Conservation (phyloP, 2,888 invertebrate species). For the Epinotia nisella region DNA sequence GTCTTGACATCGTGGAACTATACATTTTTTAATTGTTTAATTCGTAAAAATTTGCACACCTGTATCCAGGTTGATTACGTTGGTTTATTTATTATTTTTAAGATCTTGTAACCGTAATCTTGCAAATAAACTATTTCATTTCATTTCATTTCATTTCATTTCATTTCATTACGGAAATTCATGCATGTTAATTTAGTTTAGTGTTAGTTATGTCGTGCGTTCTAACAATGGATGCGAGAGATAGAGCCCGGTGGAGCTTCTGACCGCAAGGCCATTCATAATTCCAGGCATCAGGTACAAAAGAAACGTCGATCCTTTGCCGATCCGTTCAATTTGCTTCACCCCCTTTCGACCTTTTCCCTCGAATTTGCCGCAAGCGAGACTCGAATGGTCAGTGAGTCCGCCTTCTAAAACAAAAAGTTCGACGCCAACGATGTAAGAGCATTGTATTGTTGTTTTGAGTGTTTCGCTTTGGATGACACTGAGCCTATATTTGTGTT, state of each 20-base stretch:
- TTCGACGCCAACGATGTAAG: neutral
- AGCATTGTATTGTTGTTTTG: too few relatives aligned
- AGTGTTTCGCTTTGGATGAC: too few relatives aligned
- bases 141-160: too few relatives aligned
- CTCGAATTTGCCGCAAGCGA: conserved; percentile 48
- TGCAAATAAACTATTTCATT: too few relatives aligned
- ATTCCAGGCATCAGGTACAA: conserved; percentile 45
- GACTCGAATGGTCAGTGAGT: conserved; percentile 28
- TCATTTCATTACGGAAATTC: too few relatives aligned
- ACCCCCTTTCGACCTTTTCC: conserved; percentile 49
- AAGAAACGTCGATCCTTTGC: conserved; percentile 51
- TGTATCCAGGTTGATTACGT: too few relatives aligned
- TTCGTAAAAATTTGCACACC: too few relatives aligned
- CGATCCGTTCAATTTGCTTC: conserved; percentile 52
- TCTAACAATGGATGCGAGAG: conserved; percentile 9
- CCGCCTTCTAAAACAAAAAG: neutral
- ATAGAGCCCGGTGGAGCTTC: neutral
- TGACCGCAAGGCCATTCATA: conserved; percentile 32
- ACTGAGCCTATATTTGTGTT: too few relatives aligned
- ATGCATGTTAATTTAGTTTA: neutral
- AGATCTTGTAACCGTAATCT: too few relatives aligned
- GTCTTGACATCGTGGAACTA: too few relatives aligned
- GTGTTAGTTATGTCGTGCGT: neutral
- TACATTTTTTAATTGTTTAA: too few relatives aligned
- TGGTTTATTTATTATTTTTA: too few relatives aligned